Percentiles rank a stretch among this genome's conserved stretches.
These are phyloP conservation scores for Alsophila aescularia DNA, from an alignment of 2,888 invertebrate species.

Conservation along the genomic window DNA sequence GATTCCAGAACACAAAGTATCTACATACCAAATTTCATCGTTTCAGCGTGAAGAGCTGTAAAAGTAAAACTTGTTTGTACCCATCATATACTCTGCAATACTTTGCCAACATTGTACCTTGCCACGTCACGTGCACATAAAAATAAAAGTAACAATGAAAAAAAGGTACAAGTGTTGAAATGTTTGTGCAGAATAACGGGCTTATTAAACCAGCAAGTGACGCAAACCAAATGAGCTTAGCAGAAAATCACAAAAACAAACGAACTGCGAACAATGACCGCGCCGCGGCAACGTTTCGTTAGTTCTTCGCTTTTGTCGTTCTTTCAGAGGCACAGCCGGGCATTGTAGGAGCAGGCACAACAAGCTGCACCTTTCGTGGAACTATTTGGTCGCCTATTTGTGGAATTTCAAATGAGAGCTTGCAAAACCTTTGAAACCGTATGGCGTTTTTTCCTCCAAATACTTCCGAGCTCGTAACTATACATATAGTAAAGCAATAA, in stretches of 20 bases:
- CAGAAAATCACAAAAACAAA: constrained; percentile 58
- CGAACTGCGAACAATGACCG: constrained; percentile 54
- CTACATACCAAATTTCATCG: too few relatives aligned
- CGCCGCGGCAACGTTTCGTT: constrained; percentile 44
- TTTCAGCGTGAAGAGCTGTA: too few relatives aligned
- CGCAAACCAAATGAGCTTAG: constrained; percentile 47
- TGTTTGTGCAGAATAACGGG: constrained; percentile 37
- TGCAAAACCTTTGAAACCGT: background rate
- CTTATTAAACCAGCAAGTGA: constrained; percentile 38
- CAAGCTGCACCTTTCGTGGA: constrained; percentile 38
- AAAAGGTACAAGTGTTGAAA: background rate
- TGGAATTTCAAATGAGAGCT: constrained; percentile 36
- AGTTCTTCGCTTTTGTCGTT: constrained; percentile 40
- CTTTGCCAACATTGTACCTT: too few relatives aligned
- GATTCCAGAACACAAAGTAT: too few relatives aligned
- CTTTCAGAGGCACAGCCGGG: constrained; percentile 25
- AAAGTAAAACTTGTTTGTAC: too few relatives aligned
- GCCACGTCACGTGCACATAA: background rate
- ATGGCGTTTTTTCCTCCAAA: background rate
- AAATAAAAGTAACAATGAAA: background rate
- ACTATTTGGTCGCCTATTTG: constrained; percentile 37
- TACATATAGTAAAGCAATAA: too few relatives aligned
- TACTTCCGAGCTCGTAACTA: too few relatives aligned
- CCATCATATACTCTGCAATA: too few relatives aligned
- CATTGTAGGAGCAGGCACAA: constrained; percentile 24